Percentiles rank a stretch among this genome's conserved stretches.
These are phyloP conservation scores for Struthidea cinerea DNA, from an alignment of 2,113 vertebrate species.

Conservation along the genomic window DNA sequence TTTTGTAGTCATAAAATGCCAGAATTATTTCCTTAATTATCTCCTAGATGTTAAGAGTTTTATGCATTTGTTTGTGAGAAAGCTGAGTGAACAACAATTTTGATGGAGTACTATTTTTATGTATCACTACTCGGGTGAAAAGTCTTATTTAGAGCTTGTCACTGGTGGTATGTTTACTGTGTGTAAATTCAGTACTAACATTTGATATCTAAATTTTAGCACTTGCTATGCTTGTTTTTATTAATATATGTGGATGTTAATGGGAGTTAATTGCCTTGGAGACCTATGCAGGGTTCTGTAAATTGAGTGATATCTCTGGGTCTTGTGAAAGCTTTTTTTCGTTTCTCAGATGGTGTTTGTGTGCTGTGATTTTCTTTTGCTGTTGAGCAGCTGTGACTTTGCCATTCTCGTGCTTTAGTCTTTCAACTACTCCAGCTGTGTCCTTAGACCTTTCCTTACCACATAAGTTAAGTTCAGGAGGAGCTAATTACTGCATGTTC, in stretches of 20 bases:
- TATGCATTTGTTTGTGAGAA: not conserved
- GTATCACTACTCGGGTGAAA: not conserved
- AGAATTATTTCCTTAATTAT: not conserved
- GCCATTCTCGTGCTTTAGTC: not conserved
- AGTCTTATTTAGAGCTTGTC: not conserved
- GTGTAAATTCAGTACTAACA: not conserved
- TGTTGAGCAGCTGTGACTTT: not conserved
- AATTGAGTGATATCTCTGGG: not conserved
- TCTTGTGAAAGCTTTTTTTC: not conserved
- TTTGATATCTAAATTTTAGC: not conserved
- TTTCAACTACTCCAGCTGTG: not conserved
- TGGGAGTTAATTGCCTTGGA: not conserved
- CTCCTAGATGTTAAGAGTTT: not conserved
- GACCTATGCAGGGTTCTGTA: not conserved
- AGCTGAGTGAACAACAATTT: not conserved
- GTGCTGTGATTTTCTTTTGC: not conserved
- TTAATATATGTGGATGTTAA: not conserved
- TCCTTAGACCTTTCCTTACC: not conserved
- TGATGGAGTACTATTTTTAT: not conserved
- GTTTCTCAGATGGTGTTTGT: not conserved
- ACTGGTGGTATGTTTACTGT: not conserved
- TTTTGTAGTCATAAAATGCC: not conserved
- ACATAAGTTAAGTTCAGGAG: not conserved
- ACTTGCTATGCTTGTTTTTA: not conserved
- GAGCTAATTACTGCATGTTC: not conserved